Percentiles rank a stretch among this genome's conserved stretches.
These are phyloP conservation scores for Tethea ocularis DNA, from an alignment of 2,888 invertebrate species.

Conservation along the genomic window DNA sequence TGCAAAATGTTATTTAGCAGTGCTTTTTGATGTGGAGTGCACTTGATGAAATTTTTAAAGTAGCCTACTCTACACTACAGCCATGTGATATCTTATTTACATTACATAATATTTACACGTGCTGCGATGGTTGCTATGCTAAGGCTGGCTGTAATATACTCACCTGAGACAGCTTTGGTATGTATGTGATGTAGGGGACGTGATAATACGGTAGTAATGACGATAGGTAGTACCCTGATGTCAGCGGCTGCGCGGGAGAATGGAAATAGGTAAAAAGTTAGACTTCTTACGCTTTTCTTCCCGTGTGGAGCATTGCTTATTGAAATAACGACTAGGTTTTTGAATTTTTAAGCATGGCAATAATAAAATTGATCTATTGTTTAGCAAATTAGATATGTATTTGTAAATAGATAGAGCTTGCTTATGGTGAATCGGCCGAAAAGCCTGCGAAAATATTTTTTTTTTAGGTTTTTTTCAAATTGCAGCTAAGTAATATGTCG, in stretches of 20 bases:
- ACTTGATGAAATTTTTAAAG: constrained; percentile 13
- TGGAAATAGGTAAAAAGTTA: constrained; percentile 35
- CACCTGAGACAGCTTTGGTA: constrained; percentile 76
- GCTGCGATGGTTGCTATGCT: constrained; percentile 6
- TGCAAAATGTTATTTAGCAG: constrained; percentile 26
- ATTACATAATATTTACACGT: constrained; percentile 30
- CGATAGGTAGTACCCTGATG: constrained; percentile 72
- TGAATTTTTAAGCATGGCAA: too few relatives aligned
- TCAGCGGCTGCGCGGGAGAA: constrained; percentile 68
- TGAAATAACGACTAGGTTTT: too few relatives aligned
- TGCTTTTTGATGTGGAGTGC: constrained; percentile 21
- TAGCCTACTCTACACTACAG: constrained; percentile 1
- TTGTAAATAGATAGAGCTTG: too few relatives aligned
- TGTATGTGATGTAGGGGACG: constrained; percentile 71
- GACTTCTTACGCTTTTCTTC: too few relatives aligned
- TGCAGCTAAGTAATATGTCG: too few relatives aligned
- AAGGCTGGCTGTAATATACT: constrained; percentile 37
- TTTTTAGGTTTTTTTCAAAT: too few relatives aligned
- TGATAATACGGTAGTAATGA: constrained; percentile 69
- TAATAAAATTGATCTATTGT: too few relatives aligned
- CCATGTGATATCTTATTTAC: constrained; percentile 28
- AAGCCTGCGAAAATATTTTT: too few relatives aligned
- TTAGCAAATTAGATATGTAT: too few relatives aligned
- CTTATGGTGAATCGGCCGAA: too few relatives aligned
- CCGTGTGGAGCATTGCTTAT: too few relatives aligned